Evolutionary conservation across 2,113 vertebrate genomes (phyloP).

Genomic region (Antigone vipio): DNA sequence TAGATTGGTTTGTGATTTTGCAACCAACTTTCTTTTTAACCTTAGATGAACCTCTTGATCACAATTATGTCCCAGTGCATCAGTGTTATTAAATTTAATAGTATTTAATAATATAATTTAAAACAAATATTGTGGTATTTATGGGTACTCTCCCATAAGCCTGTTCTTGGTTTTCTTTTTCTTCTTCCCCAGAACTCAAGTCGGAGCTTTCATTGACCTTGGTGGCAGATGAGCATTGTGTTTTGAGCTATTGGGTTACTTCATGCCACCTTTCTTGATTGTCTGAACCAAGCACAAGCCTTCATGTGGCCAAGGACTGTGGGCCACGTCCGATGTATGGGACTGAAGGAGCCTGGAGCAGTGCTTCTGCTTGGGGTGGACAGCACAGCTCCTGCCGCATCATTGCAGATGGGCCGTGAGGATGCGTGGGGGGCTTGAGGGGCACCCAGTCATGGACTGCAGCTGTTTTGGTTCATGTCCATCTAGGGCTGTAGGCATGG

Average conservation of each 20-base stretch:
- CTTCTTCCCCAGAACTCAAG: not conserved
- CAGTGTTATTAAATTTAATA: conserved; percentile 6
- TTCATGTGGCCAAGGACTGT: not conserved
- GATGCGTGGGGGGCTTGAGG: not conserved
- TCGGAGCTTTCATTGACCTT: not conserved
- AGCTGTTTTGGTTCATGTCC: not conserved
- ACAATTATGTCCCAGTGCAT: not conserved
- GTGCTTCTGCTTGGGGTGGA: fast-evolving
- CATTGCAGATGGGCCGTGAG: fast-evolving
- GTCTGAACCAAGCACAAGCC: not conserved
- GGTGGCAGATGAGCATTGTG: not conserved
- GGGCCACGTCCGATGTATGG: fast-evolving
- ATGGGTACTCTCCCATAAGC: not conserved
- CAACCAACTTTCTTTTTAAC: conserved; percentile 21
- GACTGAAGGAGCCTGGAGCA: not conserved
- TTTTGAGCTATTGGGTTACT: not conserved
- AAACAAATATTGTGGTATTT: not conserved
- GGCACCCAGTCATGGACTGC: not conserved
- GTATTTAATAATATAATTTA: not conserved
- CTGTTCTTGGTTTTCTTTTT: not conserved
- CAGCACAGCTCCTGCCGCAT: not conserved
- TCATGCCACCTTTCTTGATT: not conserved
- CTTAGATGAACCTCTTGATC: conserved; percentile 11
- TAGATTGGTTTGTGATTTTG: conserved; percentile 36
- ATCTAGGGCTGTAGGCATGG: not conserved